Evolutionary conservation across 2,888 invertebrate genomes (phyloP).

Genomic region (Drosophila nr. perissopoda): DNA sequence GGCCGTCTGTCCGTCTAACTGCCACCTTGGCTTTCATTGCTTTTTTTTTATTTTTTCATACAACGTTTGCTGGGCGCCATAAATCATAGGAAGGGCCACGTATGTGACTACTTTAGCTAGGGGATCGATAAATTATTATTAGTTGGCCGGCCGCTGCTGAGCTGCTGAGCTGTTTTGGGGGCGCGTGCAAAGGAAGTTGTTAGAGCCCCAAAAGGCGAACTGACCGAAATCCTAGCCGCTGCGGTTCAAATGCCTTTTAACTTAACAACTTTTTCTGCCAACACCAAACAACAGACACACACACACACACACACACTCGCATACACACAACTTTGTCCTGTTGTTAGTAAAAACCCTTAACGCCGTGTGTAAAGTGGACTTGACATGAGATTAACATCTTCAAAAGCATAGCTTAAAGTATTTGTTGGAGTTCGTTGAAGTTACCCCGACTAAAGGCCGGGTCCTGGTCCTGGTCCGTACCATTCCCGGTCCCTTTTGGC

Average conservation of each 20-base stretch:
- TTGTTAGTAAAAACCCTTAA: slow-evolving; percentile 68
- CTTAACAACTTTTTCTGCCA: slow-evolving; percentile 82
- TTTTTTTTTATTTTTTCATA: slow-evolving; percentile 10
- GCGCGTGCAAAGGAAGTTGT: slow-evolving; percentile 77
- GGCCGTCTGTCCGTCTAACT: slow-evolving; percentile 31
- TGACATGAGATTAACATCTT: slow-evolving; percentile 82
- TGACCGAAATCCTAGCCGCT: slow-evolving; percentile 74
- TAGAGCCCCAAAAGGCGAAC: slow-evolving; percentile 70
- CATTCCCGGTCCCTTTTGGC: slow-evolving; percentile 31
- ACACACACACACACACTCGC: slow-evolving; percentile 23
- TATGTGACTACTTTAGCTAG: slow-evolving; percentile 76
- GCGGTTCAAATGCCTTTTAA: slow-evolving; percentile 82
- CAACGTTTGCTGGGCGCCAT: slow-evolving; percentile 63
- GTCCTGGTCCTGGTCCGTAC: slow-evolving; percentile 1
- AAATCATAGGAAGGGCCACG: slow-evolving; percentile 77
- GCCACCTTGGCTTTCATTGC: slow-evolving; percentile 53
- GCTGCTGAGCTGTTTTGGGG: slow-evolving; percentile 44
- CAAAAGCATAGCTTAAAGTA: slow-evolving; percentile 82
- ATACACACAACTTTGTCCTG: slow-evolving; percentile 65
- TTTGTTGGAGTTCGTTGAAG: slow-evolving; percentile 77
- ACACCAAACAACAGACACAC: slow-evolving; percentile 63
- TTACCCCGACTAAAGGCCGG: slow-evolving; percentile 41
- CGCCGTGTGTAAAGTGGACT: slow-evolving; percentile 82
- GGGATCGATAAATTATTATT: slow-evolving; percentile 83
- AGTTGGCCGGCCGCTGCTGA: slow-evolving; percentile 66